phyloP scores from a whole-genome alignment of 2,113 vertebrate species.

The Otolemur garnettii region DNA sequence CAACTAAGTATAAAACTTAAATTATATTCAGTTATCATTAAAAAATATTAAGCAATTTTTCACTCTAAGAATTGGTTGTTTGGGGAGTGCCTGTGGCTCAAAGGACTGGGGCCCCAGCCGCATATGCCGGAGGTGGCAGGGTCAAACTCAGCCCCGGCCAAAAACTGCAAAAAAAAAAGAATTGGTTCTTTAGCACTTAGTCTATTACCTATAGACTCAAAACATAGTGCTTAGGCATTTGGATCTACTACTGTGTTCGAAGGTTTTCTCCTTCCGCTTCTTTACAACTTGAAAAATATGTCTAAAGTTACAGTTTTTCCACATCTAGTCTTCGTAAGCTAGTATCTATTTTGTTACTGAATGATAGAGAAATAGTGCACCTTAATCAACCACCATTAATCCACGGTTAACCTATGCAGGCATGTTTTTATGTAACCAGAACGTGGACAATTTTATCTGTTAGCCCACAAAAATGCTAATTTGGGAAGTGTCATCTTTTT shows the following conservation, averaged over 20 bases:
- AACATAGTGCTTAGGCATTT: background rate
- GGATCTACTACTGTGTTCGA: background rate
- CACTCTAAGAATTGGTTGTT: background rate
- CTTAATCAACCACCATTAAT: background rate
- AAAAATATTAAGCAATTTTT: conserved; percentile 41
- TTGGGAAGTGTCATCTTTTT: conserved; percentile 24
- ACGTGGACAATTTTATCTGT: conserved; percentile 48
- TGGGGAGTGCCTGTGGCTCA: background rate
- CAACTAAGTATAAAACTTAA: conserved; percentile 34
- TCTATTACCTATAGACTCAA: background rate
- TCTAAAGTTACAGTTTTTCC: background rate
- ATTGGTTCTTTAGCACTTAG: background rate
- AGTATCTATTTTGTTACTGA: conserved; percentile 23
- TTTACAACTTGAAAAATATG: conserved; percentile 34
- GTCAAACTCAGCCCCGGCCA: no score
- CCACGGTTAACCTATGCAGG: background rate
- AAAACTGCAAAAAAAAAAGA: background rate
- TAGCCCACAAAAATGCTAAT: conserved; percentile 37
- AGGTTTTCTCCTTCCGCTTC: background rate
- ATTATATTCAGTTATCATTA: conserved; percentile 9
- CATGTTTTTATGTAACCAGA: conserved; percentile 19
- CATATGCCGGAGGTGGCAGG: no score
- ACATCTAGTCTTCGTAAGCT: background rate
- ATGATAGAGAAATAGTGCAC: background rate
- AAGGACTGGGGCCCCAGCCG: no score